Conservation (phyloP, 1,140 invertebrate genomes). For the Pseudachorutes palmiensis region DNA sequence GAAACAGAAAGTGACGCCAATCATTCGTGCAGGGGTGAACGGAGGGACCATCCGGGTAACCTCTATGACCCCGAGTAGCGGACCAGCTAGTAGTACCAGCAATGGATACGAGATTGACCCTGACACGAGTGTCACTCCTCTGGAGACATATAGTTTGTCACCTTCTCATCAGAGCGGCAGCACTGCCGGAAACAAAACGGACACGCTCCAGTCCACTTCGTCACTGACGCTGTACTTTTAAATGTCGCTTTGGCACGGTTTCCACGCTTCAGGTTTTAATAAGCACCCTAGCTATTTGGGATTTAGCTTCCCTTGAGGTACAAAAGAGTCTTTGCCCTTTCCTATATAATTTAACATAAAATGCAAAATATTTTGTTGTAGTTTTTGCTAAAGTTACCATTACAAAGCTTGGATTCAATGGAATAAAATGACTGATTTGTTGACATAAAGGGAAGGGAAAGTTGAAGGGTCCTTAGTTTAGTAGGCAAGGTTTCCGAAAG, state of each 20-base stretch:
- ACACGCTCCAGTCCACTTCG: conserved; percentile 36
- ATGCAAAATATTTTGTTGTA: not conserved
- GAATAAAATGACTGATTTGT: not conserved
- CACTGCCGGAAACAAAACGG: conserved; percentile 16
- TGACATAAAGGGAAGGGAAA: not conserved
- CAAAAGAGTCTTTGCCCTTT: not conserved
- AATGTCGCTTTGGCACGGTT: not conserved
- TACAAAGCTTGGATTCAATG: not conserved
- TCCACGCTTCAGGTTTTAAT: too few relatives aligned
- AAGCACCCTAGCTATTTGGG: too few relatives aligned
- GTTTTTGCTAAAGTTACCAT: too few relatives aligned
- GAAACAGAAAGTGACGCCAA: conserved; percentile 23
- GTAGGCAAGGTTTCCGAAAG: not conserved
- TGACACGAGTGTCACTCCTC: conserved; percentile 34
- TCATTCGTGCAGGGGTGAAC: not conserved
- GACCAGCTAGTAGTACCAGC: conserved; percentile 12
- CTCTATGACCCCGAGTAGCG: conserved; percentile 11
- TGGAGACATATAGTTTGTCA: conserved; percentile 32
- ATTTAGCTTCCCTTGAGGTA: too few relatives aligned
- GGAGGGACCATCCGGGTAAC: conserved; percentile 21
- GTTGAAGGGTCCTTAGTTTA: not conserved
- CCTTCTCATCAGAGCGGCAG: conserved; percentile 23
- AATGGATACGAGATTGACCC: conserved; percentile 38
- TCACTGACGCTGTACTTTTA: conserved; percentile 38
- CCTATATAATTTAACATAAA: not conserved